Evolutionary conservation across 2,888 invertebrate genomes (phyloP).

Genomic region (Seira musarum): DNA sequence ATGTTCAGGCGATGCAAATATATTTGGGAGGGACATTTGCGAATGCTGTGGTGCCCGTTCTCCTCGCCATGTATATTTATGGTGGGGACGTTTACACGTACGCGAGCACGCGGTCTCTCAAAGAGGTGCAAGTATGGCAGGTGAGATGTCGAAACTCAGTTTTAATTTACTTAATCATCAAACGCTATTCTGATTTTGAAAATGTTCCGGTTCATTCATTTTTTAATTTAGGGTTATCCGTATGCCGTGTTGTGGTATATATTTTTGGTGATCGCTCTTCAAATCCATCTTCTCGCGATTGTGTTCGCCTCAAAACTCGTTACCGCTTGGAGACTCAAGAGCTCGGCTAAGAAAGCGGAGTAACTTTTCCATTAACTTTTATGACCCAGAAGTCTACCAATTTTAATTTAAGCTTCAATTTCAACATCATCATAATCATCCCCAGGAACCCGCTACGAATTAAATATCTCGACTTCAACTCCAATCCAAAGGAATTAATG

Average conservation of each 20-base stretch:
- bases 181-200: neutral
- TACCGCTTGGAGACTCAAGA: conserved; percentile 81
- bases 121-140: conserved; percentile 86
- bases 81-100: conserved; percentile 89
- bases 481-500: too few relatives aligned
- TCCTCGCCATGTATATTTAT: conserved; percentile 88
- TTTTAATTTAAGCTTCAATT: neutral
- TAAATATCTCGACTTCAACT: too few relatives aligned
- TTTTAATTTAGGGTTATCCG: conserved; percentile 84
- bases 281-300: conserved; percentile 90
- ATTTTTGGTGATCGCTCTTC: conserved; percentile 88
- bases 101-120: conserved; percentile 80
- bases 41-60: conserved; percentile 86
- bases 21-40: conserved; percentile 86
- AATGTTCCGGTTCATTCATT: neutral
- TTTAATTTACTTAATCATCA: too few relatives aligned
- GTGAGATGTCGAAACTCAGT: too few relatives aligned
- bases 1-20: conserved; percentile 81
- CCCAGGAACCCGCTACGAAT: too few relatives aligned
- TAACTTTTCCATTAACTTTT: conserved; percentile 72
- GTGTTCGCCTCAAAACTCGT: conserved; percentile 88
- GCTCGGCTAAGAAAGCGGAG: conserved; percentile 78
- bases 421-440: too few relatives aligned
- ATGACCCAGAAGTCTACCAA: too few relatives aligned
- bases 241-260: conserved; percentile 94